Base-by-base conservation (phyloP, 2,888 invertebrate genomes). In the Raillietiella orientalis region DNA sequence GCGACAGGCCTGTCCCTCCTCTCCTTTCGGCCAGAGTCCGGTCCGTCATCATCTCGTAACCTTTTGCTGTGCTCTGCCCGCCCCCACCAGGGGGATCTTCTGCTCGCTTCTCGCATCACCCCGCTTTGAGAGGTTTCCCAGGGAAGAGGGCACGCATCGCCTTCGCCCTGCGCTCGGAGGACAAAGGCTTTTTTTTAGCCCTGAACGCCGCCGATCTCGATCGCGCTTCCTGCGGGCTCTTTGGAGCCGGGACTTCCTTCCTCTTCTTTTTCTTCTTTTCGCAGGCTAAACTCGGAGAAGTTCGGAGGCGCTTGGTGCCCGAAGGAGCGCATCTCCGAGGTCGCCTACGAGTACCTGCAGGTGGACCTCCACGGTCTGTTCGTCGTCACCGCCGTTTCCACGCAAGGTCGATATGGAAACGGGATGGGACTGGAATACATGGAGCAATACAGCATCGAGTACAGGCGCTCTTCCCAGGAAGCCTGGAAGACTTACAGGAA, bases 241-340 rank as follows among this genome's bases (percentile, higher is more conserved):
- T 19, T 19, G 6, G 8, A n/a, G 19, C 19, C 19, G 8, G 19
- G 19, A n/a, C n/a, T 19, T 19, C 24, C 6, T n/a, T n/a, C n/a
- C n/a, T n/a, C n/a, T n/a, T n/a, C 9, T 23, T 9, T 12, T 9
- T 23, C 9, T 23, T 23, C 6, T 20, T 25, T 20, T 32, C 40
- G 16, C 40, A 53, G 53, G 34, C 41, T 53, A 16, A 45, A 48
- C 17, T 41, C 41, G 23, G 51, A 53, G 31, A 36, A 38, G 22
- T 43, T 44, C 28, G 48, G 51, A 5, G 54, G 54, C 9, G 53
- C 54, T 1, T 54, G 54, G 54, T 54, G 54, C 38, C 54, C 54
- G 4, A 37, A 40, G 21, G 35, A 38, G 21, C 38, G 39, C 28
- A 41, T 47, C 17, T 16, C 6, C 13, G 20, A 23, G 10, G 31